Evolutionary conservation across 2,113 vertebrate species (phyloP).

Genomic region (Myotis brandtii): DNA sequence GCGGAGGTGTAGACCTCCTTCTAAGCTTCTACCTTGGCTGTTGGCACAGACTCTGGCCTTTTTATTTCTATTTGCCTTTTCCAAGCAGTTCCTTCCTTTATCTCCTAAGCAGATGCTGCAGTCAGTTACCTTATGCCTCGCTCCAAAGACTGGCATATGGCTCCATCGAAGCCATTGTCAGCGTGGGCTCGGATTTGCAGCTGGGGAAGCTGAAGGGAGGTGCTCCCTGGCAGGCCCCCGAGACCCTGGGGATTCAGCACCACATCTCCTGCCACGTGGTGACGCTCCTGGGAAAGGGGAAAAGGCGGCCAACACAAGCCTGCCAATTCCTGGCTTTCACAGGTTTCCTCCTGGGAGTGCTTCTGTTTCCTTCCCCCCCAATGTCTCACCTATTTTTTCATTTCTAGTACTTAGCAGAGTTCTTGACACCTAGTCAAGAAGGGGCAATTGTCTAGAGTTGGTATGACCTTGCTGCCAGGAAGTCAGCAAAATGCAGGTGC

Average conservation of each 20-base stretch:
- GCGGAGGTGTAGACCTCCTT: slow-evolving; percentile 27
- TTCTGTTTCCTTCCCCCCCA: slow-evolving; percentile 37
- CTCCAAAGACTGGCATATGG: slow-evolving; percentile 71
- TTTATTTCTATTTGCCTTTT: slow-evolving; percentile 73
- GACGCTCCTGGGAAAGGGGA: neutral
- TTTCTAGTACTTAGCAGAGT: neutral
- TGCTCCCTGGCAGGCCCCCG: slow-evolving; percentile 37
- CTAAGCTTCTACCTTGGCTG: slow-evolving; percentile 12
- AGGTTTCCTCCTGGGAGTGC: neutral
- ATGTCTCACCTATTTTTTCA: neutral
- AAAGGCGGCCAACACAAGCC: neutral
- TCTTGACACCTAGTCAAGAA: neutral
- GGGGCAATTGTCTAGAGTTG: neutral
- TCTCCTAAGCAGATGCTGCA: slow-evolving; percentile 77
- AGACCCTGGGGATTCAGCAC: slow-evolving; percentile 32
- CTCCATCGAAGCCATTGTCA: slow-evolving; percentile 55
- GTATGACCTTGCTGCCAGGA: neutral
- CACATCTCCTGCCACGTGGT: neutral
- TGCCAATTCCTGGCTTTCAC: slow-evolving; percentile 43
- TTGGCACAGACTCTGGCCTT: slow-evolving; percentile 69
- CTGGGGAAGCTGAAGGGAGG: neutral
- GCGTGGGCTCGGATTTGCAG: slow-evolving; percentile 51
- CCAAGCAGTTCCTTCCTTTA: slow-evolving; percentile 56
- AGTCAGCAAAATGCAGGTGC: neutral
- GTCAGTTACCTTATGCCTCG: slow-evolving; percentile 56